Conservation (phyloP, 1,140 invertebrate genomes). For the Magallana ariakensis region DNA sequence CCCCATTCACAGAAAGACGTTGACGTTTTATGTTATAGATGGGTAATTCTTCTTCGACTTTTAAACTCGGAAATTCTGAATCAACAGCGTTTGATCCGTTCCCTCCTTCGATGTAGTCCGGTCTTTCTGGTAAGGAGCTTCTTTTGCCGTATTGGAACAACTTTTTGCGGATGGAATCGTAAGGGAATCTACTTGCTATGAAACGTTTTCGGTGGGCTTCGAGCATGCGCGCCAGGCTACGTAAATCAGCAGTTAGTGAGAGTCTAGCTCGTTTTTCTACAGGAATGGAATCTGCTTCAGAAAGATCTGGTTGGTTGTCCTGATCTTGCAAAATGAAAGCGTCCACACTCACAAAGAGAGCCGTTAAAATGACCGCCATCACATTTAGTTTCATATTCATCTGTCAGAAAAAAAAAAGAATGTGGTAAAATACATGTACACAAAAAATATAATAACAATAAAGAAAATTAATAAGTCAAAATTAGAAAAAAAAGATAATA, state of each 20-base stretch:
- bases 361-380: neutral
- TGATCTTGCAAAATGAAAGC: neutral
- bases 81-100: neutral
- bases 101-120: neutral
- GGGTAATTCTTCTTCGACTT: neutral
- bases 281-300: neutral
- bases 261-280: conserved; percentile 45
- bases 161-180: conserved; percentile 31
- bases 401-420: neutral
- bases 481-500: neutral
- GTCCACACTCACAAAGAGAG: neutral
- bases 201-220: conserved; percentile 22
- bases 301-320: neutral
- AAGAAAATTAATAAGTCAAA: neutral
- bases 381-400: conserved; percentile 5
- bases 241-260: conserved; percentile 51
- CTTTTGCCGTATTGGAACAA: conserved; percentile 48
- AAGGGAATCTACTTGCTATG: neutral
- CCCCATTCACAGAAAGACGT: conserved; percentile 51
- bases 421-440: neutral
- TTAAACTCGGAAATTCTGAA: neutral
- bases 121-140: neutral
- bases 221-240: conserved; percentile 52
- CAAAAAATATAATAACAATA: neutral
- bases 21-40: conserved; percentile 2